These are phyloP conservation scores for Ostrea edulis DNA, from an alignment of 1,140 invertebrate genomes.

Conservation along the genomic window DNA sequence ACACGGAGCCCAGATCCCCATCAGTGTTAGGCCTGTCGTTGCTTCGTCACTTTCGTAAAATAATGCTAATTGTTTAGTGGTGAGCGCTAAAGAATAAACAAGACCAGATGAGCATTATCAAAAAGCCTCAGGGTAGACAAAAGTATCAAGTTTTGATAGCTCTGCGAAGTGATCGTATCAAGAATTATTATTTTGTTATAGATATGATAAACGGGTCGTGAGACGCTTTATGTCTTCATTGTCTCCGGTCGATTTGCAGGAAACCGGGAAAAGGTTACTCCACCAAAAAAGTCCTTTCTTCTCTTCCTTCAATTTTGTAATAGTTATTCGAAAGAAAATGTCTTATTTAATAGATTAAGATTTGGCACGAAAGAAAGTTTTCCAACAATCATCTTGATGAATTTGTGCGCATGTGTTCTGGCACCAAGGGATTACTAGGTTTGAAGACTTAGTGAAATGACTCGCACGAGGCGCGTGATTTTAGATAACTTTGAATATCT, in stretches of 20 bases:
- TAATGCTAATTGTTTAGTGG: constrained; percentile 35
- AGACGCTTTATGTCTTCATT: constrained; percentile 11
- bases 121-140: constrained; percentile 22
- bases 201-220: constrained; percentile 16
- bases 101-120: constrained; percentile 15
- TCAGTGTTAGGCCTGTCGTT: neutral
- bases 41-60: constrained; percentile 28
- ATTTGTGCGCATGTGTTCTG: constrained; percentile 32
- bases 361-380: constrained; percentile 27
- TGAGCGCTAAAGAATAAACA: constrained; percentile 34
- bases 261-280: neutral
- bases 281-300: constrained; percentile 10
- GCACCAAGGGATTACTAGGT: constrained; percentile 38
- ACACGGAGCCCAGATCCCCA: neutral
- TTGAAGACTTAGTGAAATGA: constrained; percentile 26
- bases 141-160: constrained; percentile 34
- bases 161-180: constrained; percentile 28
- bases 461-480: constrained; percentile 33
- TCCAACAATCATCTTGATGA: constrained; percentile 32
- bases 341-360: constrained; percentile 41
- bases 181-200: constrained; percentile 38
- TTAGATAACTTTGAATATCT: constrained; percentile 45
- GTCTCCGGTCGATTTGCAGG: constrained; percentile 19
- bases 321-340: constrained; percentile 1
- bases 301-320: too few species aligned